Conservation (phyloP, 2,888 invertebrate genomes). For the Tetramorium bicarinatum region DNA sequence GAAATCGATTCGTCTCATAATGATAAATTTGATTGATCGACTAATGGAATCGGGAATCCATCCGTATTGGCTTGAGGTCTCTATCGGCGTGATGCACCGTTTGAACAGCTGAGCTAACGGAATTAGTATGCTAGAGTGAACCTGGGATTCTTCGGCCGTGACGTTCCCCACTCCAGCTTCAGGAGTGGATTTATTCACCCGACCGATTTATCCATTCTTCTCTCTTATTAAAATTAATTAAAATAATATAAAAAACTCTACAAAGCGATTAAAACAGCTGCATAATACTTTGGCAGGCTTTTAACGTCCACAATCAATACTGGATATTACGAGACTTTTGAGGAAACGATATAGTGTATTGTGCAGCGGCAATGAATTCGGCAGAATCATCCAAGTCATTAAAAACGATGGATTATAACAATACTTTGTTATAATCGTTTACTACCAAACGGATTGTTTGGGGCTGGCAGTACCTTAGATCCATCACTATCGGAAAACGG, state of each 20-base stretch:
- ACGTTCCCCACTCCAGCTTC: constrained; percentile 33
- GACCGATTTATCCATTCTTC: not conserved
- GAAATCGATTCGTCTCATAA: not conserved
- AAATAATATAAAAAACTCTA: not conserved
- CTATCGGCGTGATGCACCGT: not conserved
- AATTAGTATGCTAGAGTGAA: constrained; percentile 73
- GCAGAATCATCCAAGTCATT: not conserved
- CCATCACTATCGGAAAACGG: constrained; percentile 65
- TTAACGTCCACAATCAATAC: not conserved
- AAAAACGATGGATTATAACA: not conserved
- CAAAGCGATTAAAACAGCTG: not conserved
- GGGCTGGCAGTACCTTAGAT: constrained; percentile 59
- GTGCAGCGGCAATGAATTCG: not conserved
- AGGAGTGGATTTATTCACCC: constrained; percentile 59
- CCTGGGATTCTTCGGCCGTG: constrained; percentile 32
- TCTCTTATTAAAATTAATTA: not conserved
- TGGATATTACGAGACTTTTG: not conserved
- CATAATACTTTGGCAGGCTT: not conserved
- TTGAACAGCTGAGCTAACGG: constrained; percentile 64
- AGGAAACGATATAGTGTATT: not conserved
- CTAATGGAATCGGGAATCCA: not conserved
- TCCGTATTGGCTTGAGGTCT: not conserved
- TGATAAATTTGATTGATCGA: not conserved
- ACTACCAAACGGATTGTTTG: constrained; percentile 21
- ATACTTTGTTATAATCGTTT: not conserved